phyloP scores from a whole-genome alignment of 2,113 vertebrate species.

The Daphoenositta chrysoptera region DNA sequence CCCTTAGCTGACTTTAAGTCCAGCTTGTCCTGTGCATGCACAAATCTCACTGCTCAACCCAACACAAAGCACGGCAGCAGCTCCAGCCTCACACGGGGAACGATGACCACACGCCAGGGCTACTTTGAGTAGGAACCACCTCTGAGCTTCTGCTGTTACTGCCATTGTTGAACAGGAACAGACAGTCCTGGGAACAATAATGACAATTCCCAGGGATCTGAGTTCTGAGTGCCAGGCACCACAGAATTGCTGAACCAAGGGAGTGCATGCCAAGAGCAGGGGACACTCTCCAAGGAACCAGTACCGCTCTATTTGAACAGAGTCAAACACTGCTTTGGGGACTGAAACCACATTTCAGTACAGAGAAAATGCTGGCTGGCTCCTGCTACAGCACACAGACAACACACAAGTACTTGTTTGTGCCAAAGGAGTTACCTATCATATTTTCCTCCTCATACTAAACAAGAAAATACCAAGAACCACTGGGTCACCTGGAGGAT shows the following conservation, averaged over 20 bases:
- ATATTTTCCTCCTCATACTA: not conserved
- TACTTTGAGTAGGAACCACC: accelerated
- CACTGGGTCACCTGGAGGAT: not conserved
- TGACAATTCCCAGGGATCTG: not conserved
- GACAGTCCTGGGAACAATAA: accelerated
- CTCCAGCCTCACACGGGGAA: not conserved
- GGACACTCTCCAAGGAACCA: not conserved
- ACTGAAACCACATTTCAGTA: not conserved
- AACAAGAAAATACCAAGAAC: not conserved
- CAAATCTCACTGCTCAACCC: accelerated
- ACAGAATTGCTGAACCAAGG: accelerated
- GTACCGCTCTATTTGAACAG: not conserved
- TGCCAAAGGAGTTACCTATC: not conserved
- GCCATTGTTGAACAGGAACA: accelerated
- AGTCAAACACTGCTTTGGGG: not conserved
- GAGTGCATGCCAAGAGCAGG: not conserved
- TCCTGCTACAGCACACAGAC: not conserved
- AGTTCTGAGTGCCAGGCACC: not conserved
- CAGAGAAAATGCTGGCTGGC: not conserved
- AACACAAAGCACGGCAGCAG: not conserved
- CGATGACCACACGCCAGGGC: accelerated
- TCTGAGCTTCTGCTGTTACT: too few relatives aligned
- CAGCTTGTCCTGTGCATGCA: not conserved
- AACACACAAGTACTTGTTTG: too few relatives aligned
- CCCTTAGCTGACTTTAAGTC: not conserved